phyloP scores from a whole-genome alignment of 35 echinoderm and acorn worm species.

The Apostichopus parvimensis region DNA sequence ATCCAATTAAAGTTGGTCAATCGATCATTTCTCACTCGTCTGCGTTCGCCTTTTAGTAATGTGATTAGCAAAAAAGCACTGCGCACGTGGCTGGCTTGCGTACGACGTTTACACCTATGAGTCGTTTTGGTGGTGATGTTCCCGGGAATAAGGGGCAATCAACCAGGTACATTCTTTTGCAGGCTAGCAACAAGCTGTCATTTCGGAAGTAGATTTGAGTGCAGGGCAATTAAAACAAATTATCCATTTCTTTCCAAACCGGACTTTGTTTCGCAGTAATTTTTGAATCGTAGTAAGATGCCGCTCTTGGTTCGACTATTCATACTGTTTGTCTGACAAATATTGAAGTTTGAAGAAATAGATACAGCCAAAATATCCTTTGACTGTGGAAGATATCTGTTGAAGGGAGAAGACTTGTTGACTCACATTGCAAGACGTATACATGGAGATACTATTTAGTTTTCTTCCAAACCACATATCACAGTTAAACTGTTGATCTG shows the following conservation, averaged over 20 bases:
- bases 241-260: not conserved
- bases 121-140: constrained; percentile 3
- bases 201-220: constrained; percentile 7
- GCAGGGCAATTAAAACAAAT: constrained; percentile 14
- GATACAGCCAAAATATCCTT: not conserved
- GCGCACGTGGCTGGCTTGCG: constrained; percentile 42
- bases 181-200: constrained; percentile 50
- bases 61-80: constrained; percentile 46
- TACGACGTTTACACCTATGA: constrained; percentile 5
- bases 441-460: not conserved
- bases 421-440: not conserved
- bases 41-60: constrained; percentile 43
- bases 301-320: not conserved
- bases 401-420: constrained; percentile 12
- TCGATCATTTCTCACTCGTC: constrained; percentile 28
- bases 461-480: too few species aligned
- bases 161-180: constrained; percentile 26
- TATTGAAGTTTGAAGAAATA: not conserved
- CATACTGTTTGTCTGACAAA: not conserved
- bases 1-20: constrained; percentile 33
- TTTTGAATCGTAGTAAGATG: not conserved
- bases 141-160: not conserved
- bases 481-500: not conserved
- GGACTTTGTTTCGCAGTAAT: not conserved
- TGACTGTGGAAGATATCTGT: not conserved